These are phyloP conservation scores for Beris morrisii DNA, from an alignment of 2,888 invertebrate species.

Conservation along the genomic window DNA sequence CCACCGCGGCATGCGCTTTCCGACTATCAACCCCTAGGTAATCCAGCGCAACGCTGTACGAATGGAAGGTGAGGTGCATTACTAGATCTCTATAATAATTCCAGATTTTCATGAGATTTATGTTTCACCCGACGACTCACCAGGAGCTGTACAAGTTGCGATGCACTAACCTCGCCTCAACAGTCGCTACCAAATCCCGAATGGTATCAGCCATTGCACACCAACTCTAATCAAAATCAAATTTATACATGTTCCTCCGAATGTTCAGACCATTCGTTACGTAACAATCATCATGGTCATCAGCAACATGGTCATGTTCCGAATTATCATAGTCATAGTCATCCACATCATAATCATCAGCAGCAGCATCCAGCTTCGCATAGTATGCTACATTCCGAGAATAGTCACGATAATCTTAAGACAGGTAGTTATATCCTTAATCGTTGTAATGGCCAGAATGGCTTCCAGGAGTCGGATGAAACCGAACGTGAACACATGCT, in stretches of 20 bases:
- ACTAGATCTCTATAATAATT: neutral
- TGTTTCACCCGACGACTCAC: neutral
- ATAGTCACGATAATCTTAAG: slow-evolving; percentile 49
- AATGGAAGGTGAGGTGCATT: slow-evolving; percentile 48
- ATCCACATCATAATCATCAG: slow-evolving; percentile 22
- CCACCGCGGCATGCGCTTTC: slow-evolving; percentile 54
- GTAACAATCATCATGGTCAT: slow-evolving; percentile 44
- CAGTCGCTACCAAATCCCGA: slow-evolving; percentile 51
- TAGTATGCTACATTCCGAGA: slow-evolving; percentile 45
- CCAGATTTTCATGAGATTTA: neutral
- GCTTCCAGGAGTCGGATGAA: slow-evolving; percentile 48
- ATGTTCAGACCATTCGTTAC: slow-evolving; percentile 54
- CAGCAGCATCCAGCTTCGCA: slow-evolving; percentile 35
- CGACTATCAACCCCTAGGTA: slow-evolving; percentile 53
- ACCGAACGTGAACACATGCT: slow-evolving; percentile 44
- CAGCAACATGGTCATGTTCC: slow-evolving; percentile 43
- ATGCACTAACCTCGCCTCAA: slow-evolving; percentile 54
- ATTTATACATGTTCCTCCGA: slow-evolving; percentile 57
- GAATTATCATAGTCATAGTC: slow-evolving; percentile 22
- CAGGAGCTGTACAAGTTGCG: slow-evolving; percentile 55
- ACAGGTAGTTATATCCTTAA: slow-evolving; percentile 34
- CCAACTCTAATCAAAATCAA: slow-evolving; percentile 47
- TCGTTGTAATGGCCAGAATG: slow-evolving; percentile 38
- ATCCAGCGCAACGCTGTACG: slow-evolving; percentile 49
- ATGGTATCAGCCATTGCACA: slow-evolving; percentile 54